Evolutionary conservation across 2,797 vertebrate genomes (phyloP).

Genomic region (Amphiprion clarkii): DNA sequence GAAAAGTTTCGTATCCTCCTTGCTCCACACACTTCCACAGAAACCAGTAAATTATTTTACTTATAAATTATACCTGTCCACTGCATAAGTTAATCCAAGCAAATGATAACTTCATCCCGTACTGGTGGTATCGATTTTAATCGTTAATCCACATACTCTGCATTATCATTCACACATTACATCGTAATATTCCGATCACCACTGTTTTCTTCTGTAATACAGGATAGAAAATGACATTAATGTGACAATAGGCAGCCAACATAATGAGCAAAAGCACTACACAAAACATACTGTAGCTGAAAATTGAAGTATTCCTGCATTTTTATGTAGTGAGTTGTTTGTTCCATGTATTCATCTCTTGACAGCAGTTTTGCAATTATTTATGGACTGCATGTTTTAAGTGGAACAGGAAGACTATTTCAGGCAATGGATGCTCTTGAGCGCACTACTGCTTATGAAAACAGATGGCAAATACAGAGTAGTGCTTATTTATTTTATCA

Average conservation of each 20-base stretch:
- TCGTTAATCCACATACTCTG: background rate
- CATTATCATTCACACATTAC: background rate
- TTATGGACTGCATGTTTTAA: conserved; percentile 65
- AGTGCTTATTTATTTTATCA: conserved; percentile 69
- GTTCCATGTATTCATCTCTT: conserved; percentile 59
- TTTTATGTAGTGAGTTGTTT: conserved; percentile 61
- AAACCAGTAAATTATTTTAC: background rate
- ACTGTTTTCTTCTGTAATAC: background rate
- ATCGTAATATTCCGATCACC: background rate
- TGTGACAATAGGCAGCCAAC: conserved; percentile 16
- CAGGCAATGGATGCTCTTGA: conserved; percentile 60
- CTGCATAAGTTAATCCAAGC: background rate
- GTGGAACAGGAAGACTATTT: conserved; percentile 76
- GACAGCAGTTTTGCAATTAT: conserved; percentile 71
- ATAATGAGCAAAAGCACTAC: conserved; percentile 11
- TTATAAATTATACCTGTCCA: background rate
- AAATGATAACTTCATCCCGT: background rate
- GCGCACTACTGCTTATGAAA: conserved; percentile 63
- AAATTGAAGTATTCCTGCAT: conserved; percentile 40
- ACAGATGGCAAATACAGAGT: conserved; percentile 66
- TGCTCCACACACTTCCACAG: background rate
- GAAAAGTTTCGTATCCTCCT: too few relatives aligned
- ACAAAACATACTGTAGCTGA: conserved; percentile 20
- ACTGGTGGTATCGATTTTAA: background rate
- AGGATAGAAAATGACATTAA: conserved; percentile 6